These are phyloP conservation scores for Australoheros facetus DNA, from an alignment of 2,797 vertebrate species.

Conservation along the genomic window DNA sequence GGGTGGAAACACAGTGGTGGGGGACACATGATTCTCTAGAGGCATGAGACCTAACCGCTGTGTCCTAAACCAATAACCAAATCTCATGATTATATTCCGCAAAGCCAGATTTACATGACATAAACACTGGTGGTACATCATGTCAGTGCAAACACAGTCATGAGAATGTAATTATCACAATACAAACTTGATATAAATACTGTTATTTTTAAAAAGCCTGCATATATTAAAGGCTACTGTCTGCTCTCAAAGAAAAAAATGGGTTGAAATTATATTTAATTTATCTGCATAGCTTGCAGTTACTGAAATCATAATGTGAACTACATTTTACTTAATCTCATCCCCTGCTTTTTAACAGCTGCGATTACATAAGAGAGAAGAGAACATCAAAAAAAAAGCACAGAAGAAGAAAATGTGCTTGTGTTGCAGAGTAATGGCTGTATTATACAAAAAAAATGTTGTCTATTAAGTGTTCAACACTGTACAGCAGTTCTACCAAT, in stretches of 20 bases:
- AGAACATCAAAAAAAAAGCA: conserved; percentile 19
- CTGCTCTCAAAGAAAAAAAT: conserved; percentile 21
- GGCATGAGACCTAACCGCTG: conserved; percentile 5
- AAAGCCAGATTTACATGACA: background rate
- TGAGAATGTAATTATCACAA: background rate
- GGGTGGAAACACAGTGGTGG: conserved; percentile 2
- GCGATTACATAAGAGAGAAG: conserved; percentile 36
- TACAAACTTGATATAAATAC: background rate
- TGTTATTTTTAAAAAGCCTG: conserved; percentile 6
- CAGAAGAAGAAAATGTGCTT: conserved; percentile 47
- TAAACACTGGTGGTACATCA: conserved; percentile 31
- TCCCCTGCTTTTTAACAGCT: conserved; percentile 38
- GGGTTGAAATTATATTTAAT: conserved; percentile 3
- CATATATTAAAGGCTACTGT: conserved; percentile 1
- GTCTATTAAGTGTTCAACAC: conserved; percentile 44
- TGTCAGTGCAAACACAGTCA: conserved; percentile 33
- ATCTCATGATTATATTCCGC: background rate
- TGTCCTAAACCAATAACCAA: conserved; percentile 21
- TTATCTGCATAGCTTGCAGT: conserved; percentile 15
- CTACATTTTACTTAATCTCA: conserved; percentile 35
- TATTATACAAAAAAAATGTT: conserved; percentile 58
- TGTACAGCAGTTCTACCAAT: conserved; percentile 35
- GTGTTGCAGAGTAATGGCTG: conserved; percentile 43
- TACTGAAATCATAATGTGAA: conserved; percentile 29
- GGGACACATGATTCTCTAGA: conserved; percentile 24